Conservation (phyloP, 2,797 vertebrate species). For the Lagorchestes hirsutus region DNA sequence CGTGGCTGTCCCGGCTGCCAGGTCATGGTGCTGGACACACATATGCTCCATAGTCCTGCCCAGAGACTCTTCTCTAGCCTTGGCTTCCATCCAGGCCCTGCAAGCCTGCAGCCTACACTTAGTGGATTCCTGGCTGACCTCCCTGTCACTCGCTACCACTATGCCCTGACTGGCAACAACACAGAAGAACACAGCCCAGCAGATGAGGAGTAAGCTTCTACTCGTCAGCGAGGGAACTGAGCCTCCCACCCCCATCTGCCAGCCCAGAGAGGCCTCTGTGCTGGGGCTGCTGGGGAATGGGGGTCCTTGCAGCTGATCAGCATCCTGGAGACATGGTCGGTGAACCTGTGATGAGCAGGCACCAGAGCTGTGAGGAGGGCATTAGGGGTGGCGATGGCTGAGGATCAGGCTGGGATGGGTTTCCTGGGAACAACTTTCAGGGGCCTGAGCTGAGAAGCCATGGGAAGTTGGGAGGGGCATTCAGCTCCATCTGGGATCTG, state of each 20-base stretch:
- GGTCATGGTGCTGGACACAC: constrained; percentile 85
- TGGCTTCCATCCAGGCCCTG: constrained; percentile 84
- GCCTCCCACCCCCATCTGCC: not conserved
- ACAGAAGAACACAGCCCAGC: not conserved
- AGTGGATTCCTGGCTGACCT: constrained; percentile 85
- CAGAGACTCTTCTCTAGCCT: constrained; percentile 87
- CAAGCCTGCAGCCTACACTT: constrained; percentile 77
- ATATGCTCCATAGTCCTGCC: constrained; percentile 87
- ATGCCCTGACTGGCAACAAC: constrained; percentile 67
- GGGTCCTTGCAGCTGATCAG: not conserved
- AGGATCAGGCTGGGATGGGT: not conserved
- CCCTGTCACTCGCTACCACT: constrained; percentile 85
- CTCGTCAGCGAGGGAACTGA: not conserved
- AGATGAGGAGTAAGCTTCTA: not conserved
- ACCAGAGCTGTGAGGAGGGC: not conserved
- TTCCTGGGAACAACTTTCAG: not conserved
- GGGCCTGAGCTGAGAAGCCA: not conserved
- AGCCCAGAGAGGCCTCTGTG: not conserved
- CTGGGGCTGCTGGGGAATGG: not conserved
- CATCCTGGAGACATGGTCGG: not conserved
- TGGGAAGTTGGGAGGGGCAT: not conserved
- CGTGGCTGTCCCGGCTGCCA: constrained; percentile 78
- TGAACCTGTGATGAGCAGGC: not conserved
- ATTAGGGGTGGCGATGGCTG: not conserved
- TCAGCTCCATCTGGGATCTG: not conserved